phyloP scores from a whole-genome alignment of 2,797 vertebrate genomes.

The Hemitrygon akajei region DNA sequence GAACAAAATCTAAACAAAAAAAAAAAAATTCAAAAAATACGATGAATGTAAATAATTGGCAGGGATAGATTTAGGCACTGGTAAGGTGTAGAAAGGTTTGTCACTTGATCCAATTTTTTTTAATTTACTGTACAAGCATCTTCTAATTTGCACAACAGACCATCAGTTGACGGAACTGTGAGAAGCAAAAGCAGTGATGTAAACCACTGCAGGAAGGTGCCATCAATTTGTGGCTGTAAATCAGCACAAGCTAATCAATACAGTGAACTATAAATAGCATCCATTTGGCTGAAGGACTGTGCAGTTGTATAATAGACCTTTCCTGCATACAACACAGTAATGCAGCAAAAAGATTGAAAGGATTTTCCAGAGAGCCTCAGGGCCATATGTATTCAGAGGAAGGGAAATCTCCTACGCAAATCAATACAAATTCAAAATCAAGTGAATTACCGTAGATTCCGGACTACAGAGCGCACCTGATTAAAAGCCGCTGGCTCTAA shows the following conservation, averaged over 20 bases:
- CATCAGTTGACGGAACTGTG: neutral
- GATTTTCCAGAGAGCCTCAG: neutral
- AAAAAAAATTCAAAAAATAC: neutral
- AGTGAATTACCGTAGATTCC: no score
- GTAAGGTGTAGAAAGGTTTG: neutral
- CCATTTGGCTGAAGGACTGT: slow-evolving; percentile 19
- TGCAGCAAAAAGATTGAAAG: slow-evolving; percentile 12
- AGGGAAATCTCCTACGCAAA: neutral
- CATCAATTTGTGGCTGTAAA: neutral
- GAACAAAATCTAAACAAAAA: neutral
- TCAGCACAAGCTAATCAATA: neutral
- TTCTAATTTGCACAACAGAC: neutral
- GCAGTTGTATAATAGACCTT: slow-evolving; percentile 22
- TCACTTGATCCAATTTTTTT: neutral
- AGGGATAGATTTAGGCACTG: no score
- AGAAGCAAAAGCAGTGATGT: neutral
- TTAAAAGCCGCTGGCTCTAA: no score
- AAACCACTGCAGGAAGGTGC: neutral
- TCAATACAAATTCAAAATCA: neutral
- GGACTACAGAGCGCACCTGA: no score
- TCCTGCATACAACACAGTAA: slow-evolving; percentile 4
- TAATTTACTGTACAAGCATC: neutral
- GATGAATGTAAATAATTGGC: neutral
- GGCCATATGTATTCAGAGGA: neutral
- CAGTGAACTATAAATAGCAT: slow-evolving; percentile 23